These are phyloP conservation scores for Dryococelus australis DNA, from an alignment of 2,888 invertebrate genomes.

Conservation along the genomic window DNA sequence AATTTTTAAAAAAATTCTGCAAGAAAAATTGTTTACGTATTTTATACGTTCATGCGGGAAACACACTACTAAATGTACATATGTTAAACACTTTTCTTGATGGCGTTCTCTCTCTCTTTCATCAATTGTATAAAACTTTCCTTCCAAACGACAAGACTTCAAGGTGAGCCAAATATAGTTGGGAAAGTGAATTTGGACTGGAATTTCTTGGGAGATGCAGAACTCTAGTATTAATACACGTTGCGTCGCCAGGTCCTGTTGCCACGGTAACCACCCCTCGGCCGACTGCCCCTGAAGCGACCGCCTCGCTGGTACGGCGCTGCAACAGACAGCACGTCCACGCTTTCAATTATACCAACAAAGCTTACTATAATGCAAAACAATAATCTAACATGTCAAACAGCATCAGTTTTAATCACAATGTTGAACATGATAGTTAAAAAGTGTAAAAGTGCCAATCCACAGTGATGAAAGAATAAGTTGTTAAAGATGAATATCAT, in stretches of 20 bases:
- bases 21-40: no score
- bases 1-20: neutral
- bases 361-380: no score
- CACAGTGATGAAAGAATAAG: no score
- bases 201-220: neutral
- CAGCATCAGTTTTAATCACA: no score
- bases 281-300: constrained; percentile 43
- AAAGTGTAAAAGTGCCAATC: no score
- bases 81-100: neutral
- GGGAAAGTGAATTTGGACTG: neutral
- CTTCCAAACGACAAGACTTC: neutral
- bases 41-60: no score
- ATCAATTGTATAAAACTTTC: neutral
- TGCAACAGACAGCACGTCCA: constrained; percentile 29
- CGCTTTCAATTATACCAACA: no score
- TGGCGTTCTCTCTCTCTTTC: neutral
- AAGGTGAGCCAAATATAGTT: constrained; percentile 20
- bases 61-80: no score
- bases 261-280: constrained; percentile 48
- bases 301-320: constrained; percentile 49
- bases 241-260: constrained; percentile 49
- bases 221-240: neutral
- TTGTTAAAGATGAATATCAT: no score
- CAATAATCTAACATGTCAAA: no score
- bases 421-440: no score